These are phyloP conservation scores for Dicaeum eximium DNA, from an alignment of 2,113 vertebrate genomes.

Conservation along the genomic window DNA sequence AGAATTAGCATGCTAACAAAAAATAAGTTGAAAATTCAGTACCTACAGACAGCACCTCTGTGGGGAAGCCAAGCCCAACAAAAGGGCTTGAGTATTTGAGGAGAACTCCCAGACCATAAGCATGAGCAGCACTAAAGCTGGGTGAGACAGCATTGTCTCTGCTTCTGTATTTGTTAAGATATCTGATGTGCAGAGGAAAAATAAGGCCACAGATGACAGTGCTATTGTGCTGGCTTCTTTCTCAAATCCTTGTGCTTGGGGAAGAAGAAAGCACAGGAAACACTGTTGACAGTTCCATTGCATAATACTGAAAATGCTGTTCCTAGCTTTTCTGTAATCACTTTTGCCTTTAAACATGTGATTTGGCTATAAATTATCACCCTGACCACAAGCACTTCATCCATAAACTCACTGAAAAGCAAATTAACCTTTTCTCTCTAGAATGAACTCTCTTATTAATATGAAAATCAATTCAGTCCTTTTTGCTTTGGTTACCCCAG, in stretches of 20 bases:
- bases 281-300: slow-evolving; percentile 4
- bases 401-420: slow-evolving; percentile 70
- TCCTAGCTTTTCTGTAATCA: slow-evolving; percentile 58
- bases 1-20: background rate
- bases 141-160: background rate
- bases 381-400: slow-evolving; percentile 47
- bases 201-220: background rate
- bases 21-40: background rate
- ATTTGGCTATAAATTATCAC: slow-evolving; percentile 69
- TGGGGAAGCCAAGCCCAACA: background rate
- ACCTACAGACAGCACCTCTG: background rate
- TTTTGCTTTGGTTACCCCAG: slow-evolving; percentile 49
- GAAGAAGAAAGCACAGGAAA: slow-evolving; percentile 32
- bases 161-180: background rate
- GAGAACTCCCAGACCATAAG: background rate
- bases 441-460: slow-evolving; percentile 67
- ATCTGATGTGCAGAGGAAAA: background rate
- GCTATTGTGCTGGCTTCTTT: background rate
- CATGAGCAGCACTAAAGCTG: background rate
- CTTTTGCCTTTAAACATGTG: slow-evolving; percentile 67
- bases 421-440: slow-evolving; percentile 76
- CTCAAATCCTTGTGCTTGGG: slow-evolving; percentile 19
- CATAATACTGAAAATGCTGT: slow-evolving; percentile 3
- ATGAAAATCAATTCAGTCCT: slow-evolving; percentile 69
- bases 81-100: background rate